Percentiles rank a stretch among this genome's conserved stretches.
These are phyloP conservation scores for Melinaea menophilus DNA, from an alignment of 2,888 invertebrate species.

Conservation along the genomic window DNA sequence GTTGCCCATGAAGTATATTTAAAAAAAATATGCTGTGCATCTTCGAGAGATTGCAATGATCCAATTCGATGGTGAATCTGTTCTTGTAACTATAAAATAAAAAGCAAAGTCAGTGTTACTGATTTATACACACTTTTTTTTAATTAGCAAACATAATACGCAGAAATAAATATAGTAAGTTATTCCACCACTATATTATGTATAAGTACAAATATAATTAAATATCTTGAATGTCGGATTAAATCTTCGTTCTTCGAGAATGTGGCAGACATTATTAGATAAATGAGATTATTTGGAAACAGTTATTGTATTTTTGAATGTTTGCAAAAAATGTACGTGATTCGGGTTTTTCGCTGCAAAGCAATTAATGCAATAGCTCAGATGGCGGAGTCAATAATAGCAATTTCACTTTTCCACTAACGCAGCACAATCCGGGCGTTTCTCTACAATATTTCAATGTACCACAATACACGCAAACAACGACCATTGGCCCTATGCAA, in stretches of 20 bases:
- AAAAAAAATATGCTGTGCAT: slow-evolving; percentile 37
- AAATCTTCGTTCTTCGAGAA: slow-evolving; percentile 21
- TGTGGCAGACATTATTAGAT: not conserved
- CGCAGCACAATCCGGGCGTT: slow-evolving; percentile 39
- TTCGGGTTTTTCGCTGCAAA: slow-evolving; percentile 17
- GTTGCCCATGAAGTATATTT: slow-evolving; percentile 39
- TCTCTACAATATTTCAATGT: slow-evolving; percentile 37
- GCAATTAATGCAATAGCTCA: slow-evolving; percentile 36
- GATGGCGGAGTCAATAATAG: slow-evolving; percentile 35
- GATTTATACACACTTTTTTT: slow-evolving; percentile 17
- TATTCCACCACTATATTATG: slow-evolving; percentile 32
- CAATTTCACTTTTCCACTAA: slow-evolving; percentile 37
- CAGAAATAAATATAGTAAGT: slow-evolving; percentile 19
- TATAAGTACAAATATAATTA: slow-evolving; percentile 31
- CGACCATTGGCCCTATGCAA: slow-evolving; percentile 38
- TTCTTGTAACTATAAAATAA: slow-evolving; percentile 33
- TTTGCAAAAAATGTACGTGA: too few species aligned
- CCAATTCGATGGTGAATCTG: slow-evolving; percentile 38
- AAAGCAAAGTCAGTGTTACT: slow-evolving; percentile 10
- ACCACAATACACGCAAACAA: slow-evolving; percentile 38
- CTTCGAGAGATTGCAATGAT: slow-evolving; percentile 35
- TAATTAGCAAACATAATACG: slow-evolving; percentile 25
- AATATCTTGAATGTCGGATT: slow-evolving; percentile 37
- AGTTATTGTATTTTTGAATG: too few species aligned
- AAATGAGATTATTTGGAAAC: too few species aligned